phyloP scores from a whole-genome alignment of 1,140 invertebrate genomes.

The Vanessa tameamea region DNA sequence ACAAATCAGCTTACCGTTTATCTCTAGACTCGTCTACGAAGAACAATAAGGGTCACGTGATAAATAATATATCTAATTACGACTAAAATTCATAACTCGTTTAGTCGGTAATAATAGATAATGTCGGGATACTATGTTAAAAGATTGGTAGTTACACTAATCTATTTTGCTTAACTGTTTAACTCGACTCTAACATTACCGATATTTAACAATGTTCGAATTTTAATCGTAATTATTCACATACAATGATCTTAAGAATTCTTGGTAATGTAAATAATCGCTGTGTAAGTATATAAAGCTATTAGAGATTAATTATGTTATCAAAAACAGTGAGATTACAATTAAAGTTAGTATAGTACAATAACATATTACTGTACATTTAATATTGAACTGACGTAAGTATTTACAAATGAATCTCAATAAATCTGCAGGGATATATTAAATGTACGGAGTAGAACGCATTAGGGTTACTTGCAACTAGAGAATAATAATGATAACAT shows the following conservation, averaged over 20 bases:
- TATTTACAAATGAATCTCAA: conserved; percentile 51
- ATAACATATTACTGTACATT: conserved; percentile 55
- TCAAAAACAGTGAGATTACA: conserved; percentile 79
- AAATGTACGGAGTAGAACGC: conserved; percentile 27
- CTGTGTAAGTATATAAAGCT: conserved; percentile 73
- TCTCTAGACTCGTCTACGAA: conserved; percentile 9
- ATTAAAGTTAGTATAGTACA: conserved; percentile 67
- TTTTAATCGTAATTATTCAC: conserved; percentile 6
- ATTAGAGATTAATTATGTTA: conserved; percentile 72
- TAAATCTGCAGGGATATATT: conserved; percentile 15
- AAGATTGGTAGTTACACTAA: not conserved
- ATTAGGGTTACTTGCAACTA: conserved; percentile 29
- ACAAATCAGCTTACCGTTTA: conserved; percentile 5
- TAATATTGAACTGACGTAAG: conserved; percentile 49
- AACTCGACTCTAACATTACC: not conserved
- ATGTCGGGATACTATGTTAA: not conserved
- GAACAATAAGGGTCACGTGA: conserved; percentile 16
- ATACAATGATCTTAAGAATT: conserved; percentile 19
- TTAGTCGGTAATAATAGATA: not conserved
- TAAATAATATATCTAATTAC: conserved; percentile 17
- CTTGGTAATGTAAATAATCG: conserved; percentile 68
- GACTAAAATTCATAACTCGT: not conserved
- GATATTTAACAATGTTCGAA: not conserved
- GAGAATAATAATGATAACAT: conserved; percentile 28
- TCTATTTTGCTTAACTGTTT: not conserved